Percentiles rank a stretch among this genome's conserved stretches.
Evolutionary conservation across 2,888 invertebrate species (phyloP).

Genomic region (Patella pellucida): DNA sequence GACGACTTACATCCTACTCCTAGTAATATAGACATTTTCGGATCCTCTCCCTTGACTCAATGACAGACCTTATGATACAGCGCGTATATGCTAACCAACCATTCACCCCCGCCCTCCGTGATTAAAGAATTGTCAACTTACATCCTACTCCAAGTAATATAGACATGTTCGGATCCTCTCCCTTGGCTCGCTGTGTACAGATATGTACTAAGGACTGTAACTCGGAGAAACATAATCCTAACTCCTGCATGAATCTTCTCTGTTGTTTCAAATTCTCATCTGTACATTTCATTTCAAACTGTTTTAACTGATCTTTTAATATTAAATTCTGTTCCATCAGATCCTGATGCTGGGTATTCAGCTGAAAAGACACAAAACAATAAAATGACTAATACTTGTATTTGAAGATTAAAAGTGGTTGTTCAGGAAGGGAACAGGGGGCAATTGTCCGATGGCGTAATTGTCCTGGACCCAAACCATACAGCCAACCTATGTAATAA

Average conservation of each 20-base stretch:
- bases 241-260: slow-evolving; percentile 57
- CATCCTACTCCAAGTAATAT: slow-evolving; percentile 61
- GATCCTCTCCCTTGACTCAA: too few relatives aligned
- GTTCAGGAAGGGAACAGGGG: too few relatives aligned
- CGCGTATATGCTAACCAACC: too few relatives aligned
- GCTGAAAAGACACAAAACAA: slow-evolving; percentile 39
- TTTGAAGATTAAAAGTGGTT: too few relatives aligned
- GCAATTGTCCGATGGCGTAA: too few relatives aligned
- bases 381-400: background rate
- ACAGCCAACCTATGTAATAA: too few relatives aligned
- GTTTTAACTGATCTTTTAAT: slow-evolving; percentile 54
- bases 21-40: too few relatives aligned
- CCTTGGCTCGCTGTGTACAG: slow-evolving; percentile 61
- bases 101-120: too few relatives aligned
- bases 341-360: slow-evolving; percentile 61
- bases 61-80: too few relatives aligned
- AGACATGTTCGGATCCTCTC: slow-evolving; percentile 66
- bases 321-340: slow-evolving; percentile 59
- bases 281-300: slow-evolving; percentile 48
- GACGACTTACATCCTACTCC: too few relatives aligned
- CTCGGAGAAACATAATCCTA: slow-evolving; percentile 61
- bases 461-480: too few relatives aligned
- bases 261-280: slow-evolving; percentile 56
- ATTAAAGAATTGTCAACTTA: slow-evolving; percentile 30
- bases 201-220: slow-evolving; percentile 63